These are phyloP conservation scores for Ostrea denselamellosa DNA, from an alignment of 1,140 invertebrate genomes.

Conservation along the genomic window DNA sequence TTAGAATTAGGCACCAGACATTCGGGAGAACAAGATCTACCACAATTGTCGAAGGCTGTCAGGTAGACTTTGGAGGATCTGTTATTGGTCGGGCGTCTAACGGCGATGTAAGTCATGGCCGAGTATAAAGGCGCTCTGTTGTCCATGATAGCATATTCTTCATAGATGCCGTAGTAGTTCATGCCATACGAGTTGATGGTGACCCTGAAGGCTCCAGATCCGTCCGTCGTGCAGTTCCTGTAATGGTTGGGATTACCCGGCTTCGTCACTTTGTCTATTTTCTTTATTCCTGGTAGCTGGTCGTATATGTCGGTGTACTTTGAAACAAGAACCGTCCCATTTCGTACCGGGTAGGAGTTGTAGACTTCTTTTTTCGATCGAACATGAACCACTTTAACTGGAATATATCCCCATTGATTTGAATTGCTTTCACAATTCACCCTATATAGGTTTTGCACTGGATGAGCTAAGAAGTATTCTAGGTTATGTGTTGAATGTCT, in stretches of 20 bases:
- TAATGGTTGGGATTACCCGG: background rate
- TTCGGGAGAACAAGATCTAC: conserved; percentile 31
- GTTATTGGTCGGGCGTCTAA: conserved; percentile 5
- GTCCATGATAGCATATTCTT: conserved; percentile 27
- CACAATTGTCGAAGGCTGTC: conserved; percentile 53
- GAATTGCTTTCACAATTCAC: conserved; percentile 14
- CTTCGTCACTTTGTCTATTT: background rate
- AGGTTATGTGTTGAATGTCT: background rate
- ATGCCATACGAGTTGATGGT: conserved; percentile 11
- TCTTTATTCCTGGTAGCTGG: background rate
- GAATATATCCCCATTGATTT: conserved; percentile 9
- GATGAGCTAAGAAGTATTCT: background rate
- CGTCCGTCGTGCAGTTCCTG: background rate
- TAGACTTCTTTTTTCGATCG: background rate
- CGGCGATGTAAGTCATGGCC: conserved; percentile 23
- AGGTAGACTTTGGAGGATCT: background rate
- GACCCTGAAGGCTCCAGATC: conserved; percentile 3
- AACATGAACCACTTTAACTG: conserved; percentile 33
- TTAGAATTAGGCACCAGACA: conserved; percentile 34
- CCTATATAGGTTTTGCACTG: conserved; percentile 14
- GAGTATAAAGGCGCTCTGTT: conserved; percentile 17
- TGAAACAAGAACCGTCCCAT: background rate
- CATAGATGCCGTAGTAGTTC: background rate
- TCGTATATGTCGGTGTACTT: conserved; percentile 7
- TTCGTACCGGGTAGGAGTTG: conserved; percentile 17